Base-by-base conservation (phyloP, 1,140 invertebrate species). In the Drosophila sp. region DNA sequence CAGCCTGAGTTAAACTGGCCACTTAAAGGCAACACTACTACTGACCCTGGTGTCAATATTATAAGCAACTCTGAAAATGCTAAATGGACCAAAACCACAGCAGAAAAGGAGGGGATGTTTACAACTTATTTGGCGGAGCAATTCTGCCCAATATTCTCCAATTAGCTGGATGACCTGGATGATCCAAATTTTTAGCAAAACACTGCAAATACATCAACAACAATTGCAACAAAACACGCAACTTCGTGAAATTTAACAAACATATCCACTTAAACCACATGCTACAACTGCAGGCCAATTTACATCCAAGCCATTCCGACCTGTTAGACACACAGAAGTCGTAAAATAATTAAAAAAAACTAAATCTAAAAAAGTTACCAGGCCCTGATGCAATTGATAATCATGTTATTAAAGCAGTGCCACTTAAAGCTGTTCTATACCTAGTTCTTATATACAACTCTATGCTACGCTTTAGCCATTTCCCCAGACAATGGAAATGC, bases 1-100 rank as follows among this genome's bases (percentile, higher is more conserved):
- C 50, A 56, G 1, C 58, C 67, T 0, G 21, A 48, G 13, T 59
- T 59, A 6, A 56, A 63, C 13, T 71, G 59, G 50, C 58, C 58
- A 2, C 11, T 71, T 0, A 63, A 48, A 38, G 4, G 2, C 1
- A 9, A 11, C 0, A 11, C 13, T 3, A 29, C 13, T 9, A 5
- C 40, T 7, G 34, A 27, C 2, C n/a, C n/a, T n/a, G n/a, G n/a
- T n/a, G n/a, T n/a, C n/a, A n/a, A n/a, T n/a, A n/a, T n/a, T n/a
- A n/a, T n/a, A n/a, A n/a, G n/a, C n/a, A n/a, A n/a, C n/a, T n/a
- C n/a, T n/a, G n/a, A n/a, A n/a, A n/a, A 13, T 2, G 4, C 9
- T 8, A 36, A 8, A 36, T 66, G 63, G 53, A 66, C 63, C 5
- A 57, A 38, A 4, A 66, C 7, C 1, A 11, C 11, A 1, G 4